Percentiles rank a stretch among this genome's conserved stretches.
Conservation (phyloP, 2,113 vertebrate species). For the Anolis sagrei region DNA sequence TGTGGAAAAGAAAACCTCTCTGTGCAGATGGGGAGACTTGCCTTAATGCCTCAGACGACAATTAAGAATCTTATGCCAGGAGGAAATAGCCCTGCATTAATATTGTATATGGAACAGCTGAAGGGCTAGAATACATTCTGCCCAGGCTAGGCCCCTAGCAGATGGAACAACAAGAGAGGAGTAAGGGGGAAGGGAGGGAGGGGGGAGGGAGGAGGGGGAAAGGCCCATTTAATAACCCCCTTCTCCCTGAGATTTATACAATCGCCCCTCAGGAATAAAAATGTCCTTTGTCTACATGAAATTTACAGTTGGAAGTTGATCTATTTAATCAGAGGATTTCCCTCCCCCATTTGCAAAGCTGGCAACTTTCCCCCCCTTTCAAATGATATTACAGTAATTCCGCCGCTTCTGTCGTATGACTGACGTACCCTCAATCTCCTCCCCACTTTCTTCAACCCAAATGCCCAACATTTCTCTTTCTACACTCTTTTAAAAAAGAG, state of each 20-base stretch:
- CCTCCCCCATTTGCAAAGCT: neutral
- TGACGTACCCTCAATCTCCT: no score
- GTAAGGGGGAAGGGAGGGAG: neutral
- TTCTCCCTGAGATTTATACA: constrained; percentile 65
- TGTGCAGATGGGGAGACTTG: constrained; percentile 88
- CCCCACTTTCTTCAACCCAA: neutral
- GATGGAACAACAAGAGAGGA: constrained; percentile 90
- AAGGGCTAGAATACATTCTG: constrained; percentile 80
- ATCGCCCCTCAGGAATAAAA: constrained; percentile 74
- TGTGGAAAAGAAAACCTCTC: constrained; percentile 75
- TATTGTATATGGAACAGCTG: constrained; percentile 97
- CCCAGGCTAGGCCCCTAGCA: constrained; percentile 88
- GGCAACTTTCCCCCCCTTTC: neutral
- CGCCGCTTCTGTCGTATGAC: neutral
- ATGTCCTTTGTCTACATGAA: constrained; percentile 81
- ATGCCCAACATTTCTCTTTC: no score
- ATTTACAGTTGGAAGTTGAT: constrained; percentile 51
- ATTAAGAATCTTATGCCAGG: constrained; percentile 82
- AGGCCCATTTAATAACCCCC: constrained; percentile 82
- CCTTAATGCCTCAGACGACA: constrained; percentile 82
- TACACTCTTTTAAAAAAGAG: neutral
- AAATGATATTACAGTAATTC: neutral
- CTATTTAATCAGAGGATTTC: constrained; percentile 19
- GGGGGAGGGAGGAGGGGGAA: no score
- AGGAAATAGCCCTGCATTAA: constrained; percentile 89